Conservation (phyloP, 2,888 invertebrate species). For the Drosophila planitibia region DNA sequence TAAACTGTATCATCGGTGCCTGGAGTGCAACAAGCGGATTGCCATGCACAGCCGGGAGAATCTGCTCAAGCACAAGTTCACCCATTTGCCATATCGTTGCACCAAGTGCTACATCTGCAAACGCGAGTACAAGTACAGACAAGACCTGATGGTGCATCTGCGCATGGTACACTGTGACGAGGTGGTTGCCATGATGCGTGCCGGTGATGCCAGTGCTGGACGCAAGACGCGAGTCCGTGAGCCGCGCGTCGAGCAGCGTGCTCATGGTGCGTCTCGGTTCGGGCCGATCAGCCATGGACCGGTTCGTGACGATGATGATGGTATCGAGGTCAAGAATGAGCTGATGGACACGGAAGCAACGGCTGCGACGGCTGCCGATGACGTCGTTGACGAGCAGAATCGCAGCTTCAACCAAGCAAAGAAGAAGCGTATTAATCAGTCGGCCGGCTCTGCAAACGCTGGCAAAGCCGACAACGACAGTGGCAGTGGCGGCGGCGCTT, state of each 20-base stretch:
- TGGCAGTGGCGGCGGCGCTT: slow-evolving; percentile 16
- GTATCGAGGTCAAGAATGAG: slow-evolving; percentile 71
- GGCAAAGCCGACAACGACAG: slow-evolving; percentile 15
- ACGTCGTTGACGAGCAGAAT: slow-evolving; percentile 56
- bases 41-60: slow-evolving; percentile 83
- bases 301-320: slow-evolving; percentile 48
- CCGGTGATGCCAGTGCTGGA: slow-evolving; percentile 53
- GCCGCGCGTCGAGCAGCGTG: slow-evolving; percentile 53
- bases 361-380: slow-evolving; percentile 31
- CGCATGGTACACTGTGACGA: slow-evolving; percentile 81
- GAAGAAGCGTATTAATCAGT: slow-evolving; percentile 6
- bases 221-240: slow-evolving; percentile 71
- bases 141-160: slow-evolving; percentile 82
- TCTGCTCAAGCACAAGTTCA: slow-evolving; percentile 82
- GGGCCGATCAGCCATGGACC: not conserved
- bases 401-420: slow-evolving; percentile 37
- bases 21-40: slow-evolving; percentile 81
- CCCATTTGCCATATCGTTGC: slow-evolving; percentile 81
- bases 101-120: slow-evolving; percentile 80
- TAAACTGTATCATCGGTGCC: slow-evolving; percentile 80
- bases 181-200: slow-evolving; percentile 68
- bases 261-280: not conserved
- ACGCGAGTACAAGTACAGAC: slow-evolving; percentile 82
- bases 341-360: slow-evolving; percentile 52
- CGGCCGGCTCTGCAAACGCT: not conserved